These are phyloP conservation scores for Trinorchestia longiramus DNA, from an alignment of 1,140 invertebrate genomes.

Conservation along the genomic window DNA sequence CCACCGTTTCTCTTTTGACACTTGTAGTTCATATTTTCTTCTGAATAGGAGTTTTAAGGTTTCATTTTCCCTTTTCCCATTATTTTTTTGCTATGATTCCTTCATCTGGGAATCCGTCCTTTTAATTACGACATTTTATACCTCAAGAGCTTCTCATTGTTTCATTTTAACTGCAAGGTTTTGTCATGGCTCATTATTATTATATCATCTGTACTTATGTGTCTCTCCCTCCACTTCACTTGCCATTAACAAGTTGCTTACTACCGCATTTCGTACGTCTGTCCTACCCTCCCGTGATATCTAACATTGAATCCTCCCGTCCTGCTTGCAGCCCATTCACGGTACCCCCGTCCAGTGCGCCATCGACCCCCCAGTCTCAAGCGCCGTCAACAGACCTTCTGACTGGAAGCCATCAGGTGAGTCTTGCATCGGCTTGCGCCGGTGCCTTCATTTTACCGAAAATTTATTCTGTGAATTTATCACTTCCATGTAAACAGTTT, in stretches of 20 bases:
- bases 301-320: no score
- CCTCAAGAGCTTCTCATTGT: background rate
- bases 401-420: background rate
- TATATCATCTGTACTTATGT: no score
- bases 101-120: background rate
- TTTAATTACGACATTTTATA: background rate
- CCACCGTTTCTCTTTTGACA: background rate
- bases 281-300: no score
- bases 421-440: background rate
- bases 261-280: no score
- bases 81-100: background rate
- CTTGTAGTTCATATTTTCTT: background rate
- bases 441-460: background rate
- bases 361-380: constrained; percentile 23
- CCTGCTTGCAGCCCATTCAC: background rate
- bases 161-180: background rate
- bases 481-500: background rate
- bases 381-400: background rate
- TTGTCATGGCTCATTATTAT: background rate
- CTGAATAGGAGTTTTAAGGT: background rate
- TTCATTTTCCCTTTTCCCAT: background rate
- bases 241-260: no score
- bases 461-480: background rate
- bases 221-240: no score
- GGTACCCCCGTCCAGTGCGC: background rate